These are phyloP conservation scores for Drosophila rhopaloa DNA, from an alignment of 1,140 invertebrate genomes.

Conservation along the genomic window DNA sequence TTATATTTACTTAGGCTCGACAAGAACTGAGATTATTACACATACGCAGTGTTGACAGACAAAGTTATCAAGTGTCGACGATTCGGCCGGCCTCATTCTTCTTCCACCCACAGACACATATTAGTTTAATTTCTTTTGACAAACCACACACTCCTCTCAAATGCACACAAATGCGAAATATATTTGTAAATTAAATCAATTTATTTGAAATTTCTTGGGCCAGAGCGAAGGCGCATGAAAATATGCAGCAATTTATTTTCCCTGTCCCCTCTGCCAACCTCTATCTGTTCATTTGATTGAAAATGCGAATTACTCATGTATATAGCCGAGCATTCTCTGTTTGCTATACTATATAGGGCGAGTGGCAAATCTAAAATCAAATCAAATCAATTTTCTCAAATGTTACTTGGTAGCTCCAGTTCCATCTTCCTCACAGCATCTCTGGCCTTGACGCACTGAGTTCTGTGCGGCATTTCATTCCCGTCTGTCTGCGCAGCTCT, in stretches of 20 bases:
- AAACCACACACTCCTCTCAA: slow-evolving; percentile 20
- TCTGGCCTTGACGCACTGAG: slow-evolving; percentile 47
- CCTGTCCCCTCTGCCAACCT: neutral
- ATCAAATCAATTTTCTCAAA: slow-evolving; percentile 82
- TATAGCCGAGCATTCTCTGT: slow-evolving; percentile 48
- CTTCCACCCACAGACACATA: slow-evolving; percentile 12
- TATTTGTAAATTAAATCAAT: slow-evolving; percentile 77
- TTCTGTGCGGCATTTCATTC: slow-evolving; percentile 7
- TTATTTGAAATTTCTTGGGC: slow-evolving; percentile 69
- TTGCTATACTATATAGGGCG: slow-evolving; percentile 59
- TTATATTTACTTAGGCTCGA: slow-evolving; percentile 60
- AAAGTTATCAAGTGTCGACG: slow-evolving; percentile 54
- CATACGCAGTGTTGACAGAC: slow-evolving; percentile 40
- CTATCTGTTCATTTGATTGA: slow-evolving; percentile 69
- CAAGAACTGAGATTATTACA: slow-evolving; percentile 27
- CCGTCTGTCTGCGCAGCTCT: slow-evolving; percentile 44
- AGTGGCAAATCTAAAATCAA: slow-evolving; percentile 79
- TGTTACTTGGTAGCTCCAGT: slow-evolving; percentile 60
- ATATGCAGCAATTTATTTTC: slow-evolving; percentile 79
- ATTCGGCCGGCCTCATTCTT: slow-evolving; percentile 1
- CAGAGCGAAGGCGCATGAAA: slow-evolving; percentile 48
- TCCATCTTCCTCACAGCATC: slow-evolving; percentile 36
- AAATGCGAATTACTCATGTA: slow-evolving; percentile 76
- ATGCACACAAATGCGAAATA: slow-evolving; percentile 22
- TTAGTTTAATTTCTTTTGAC: slow-evolving; percentile 78